Conservation (phyloP, 1,140 invertebrate species). For the Listronotus bonariensis region DNA sequence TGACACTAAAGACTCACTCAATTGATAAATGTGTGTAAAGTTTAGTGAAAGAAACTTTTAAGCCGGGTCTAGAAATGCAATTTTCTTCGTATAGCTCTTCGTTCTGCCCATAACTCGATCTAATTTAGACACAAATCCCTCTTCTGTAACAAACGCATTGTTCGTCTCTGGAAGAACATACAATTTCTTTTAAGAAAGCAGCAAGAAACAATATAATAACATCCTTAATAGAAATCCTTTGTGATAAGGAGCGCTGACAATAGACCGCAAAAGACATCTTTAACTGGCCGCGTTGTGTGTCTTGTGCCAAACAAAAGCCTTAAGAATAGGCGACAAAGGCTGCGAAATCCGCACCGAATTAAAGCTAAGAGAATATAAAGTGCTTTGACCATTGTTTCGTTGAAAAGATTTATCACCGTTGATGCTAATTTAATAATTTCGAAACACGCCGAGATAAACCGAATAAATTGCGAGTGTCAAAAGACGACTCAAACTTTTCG, state of each 20-base stretch:
- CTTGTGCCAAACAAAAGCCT: slow-evolving; percentile 18
- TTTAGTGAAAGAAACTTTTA: too few relatives aligned
- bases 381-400: slow-evolving; percentile 28
- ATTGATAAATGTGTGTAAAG: too few relatives aligned
- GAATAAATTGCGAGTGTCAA: slow-evolving; percentile 33
- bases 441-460: slow-evolving; percentile 28
- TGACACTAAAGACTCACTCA: too few relatives aligned
- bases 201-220: slow-evolving; percentile 26
- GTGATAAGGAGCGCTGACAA: slow-evolving; percentile 17
- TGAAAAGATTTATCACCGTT: slow-evolving; percentile 28
- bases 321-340: slow-evolving; percentile 26
- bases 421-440: slow-evolving; percentile 36
- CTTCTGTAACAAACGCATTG: slow-evolving; percentile 1
- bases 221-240: slow-evolving; percentile 26
- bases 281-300: slow-evolving; percentile 20
- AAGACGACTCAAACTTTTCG: slow-evolving; percentile 28
- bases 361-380: slow-evolving; percentile 34
- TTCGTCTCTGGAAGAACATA: background rate
- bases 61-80: too few relatives aligned
- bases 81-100: too few relatives aligned
- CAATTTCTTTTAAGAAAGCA: slow-evolving; percentile 13
- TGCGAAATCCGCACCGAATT: slow-evolving; percentile 26
- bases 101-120: background rate
- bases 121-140: slow-evolving; percentile 1
- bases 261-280: slow-evolving; percentile 32